phyloP scores from a whole-genome alignment of 2,113 vertebrate genomes.

The Salminus brasiliensis region DNA sequence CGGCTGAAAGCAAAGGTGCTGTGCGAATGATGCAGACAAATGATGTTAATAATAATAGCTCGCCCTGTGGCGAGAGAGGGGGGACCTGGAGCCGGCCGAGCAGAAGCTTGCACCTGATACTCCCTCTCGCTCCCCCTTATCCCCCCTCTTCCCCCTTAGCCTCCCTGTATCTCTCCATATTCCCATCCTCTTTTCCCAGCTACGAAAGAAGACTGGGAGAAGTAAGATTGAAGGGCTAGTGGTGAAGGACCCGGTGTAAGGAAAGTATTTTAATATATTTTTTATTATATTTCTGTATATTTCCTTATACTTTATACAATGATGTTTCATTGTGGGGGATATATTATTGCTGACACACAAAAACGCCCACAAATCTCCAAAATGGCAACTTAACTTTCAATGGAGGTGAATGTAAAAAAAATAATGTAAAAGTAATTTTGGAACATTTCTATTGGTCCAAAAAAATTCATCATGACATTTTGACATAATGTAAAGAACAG shows the following conservation, averaged over 20 bases:
- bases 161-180: neutral
- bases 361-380: too few relatives aligned
- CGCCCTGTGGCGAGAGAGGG: conserved; percentile 87
- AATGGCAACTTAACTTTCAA: too few relatives aligned
- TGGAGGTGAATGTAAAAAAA: too few relatives aligned
- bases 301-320: too few relatives aligned
- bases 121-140: conserved; percentile 36
- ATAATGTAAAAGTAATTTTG: too few relatives aligned
- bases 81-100: conserved; percentile 71
- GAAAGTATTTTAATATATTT: too few relatives aligned
- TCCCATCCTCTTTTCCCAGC: conserved; percentile 4
- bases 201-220: neutral
- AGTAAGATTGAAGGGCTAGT: conserved; percentile 15
- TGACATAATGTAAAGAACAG: too few relatives aligned
- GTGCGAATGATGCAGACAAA: conserved; percentile 94
- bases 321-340: too few relatives aligned
- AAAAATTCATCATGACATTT: too few relatives aligned
- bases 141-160: neutral
- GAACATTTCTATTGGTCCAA: too few relatives aligned
- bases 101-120: conserved; percentile 69
- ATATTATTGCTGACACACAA: too few relatives aligned
- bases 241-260: neutral
- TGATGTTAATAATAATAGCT: conserved; percentile 97
- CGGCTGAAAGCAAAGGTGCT: conserved; percentile 89
- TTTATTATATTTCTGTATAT: too few relatives aligned